Evolutionary conservation across 2,797 vertebrate genomes (phyloP).

Genomic region (Semotilus atromaculatus): DNA sequence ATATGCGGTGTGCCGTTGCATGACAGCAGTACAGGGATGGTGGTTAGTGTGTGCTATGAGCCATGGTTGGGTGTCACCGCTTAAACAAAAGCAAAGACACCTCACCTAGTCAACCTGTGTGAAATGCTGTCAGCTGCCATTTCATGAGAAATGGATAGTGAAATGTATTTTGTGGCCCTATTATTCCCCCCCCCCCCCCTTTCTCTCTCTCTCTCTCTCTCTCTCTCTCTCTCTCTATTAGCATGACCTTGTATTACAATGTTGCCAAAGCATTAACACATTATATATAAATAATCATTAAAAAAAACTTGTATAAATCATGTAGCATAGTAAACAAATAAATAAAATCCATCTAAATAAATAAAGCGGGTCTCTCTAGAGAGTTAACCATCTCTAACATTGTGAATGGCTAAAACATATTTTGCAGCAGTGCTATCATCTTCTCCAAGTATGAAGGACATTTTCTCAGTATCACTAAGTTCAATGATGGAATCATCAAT

Average conservation of each 20-base stretch:
- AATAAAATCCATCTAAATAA: not conserved
- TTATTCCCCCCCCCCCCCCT: not conserved
- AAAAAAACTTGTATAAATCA: too few relatives aligned
- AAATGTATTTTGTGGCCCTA: constrained; percentile 37
- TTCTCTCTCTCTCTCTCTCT: too few relatives aligned
- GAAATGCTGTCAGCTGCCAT: constrained; percentile 32
- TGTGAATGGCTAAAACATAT: not conserved
- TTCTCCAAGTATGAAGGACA: not conserved
- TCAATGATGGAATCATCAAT: too few relatives aligned
- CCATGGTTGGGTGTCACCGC: constrained; percentile 25
- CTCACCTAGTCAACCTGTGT: constrained; percentile 30
- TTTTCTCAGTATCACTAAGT: too few relatives aligned
- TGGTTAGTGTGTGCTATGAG: constrained; percentile 39
- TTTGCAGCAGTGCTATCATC: not conserved
- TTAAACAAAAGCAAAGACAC: constrained; percentile 50
- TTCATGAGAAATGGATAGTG: constrained; percentile 50
- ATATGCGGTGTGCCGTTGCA: constrained; percentile 10
- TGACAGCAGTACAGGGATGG: constrained; percentile 12
- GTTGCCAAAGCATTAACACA: too few relatives aligned
- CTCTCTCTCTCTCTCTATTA: too few relatives aligned
- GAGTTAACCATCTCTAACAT: not conserved
- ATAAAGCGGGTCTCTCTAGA: not conserved
- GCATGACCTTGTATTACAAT: too few relatives aligned
- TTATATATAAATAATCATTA: too few relatives aligned
- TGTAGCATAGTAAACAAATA: not conserved